A percentile compares a stretch with the other conserved stretches of the same genome.
These are phyloP conservation scores for Entomobrya multifasciata DNA, from an alignment of 2,888 invertebrate genomes.

Conservation along the genomic window DNA sequence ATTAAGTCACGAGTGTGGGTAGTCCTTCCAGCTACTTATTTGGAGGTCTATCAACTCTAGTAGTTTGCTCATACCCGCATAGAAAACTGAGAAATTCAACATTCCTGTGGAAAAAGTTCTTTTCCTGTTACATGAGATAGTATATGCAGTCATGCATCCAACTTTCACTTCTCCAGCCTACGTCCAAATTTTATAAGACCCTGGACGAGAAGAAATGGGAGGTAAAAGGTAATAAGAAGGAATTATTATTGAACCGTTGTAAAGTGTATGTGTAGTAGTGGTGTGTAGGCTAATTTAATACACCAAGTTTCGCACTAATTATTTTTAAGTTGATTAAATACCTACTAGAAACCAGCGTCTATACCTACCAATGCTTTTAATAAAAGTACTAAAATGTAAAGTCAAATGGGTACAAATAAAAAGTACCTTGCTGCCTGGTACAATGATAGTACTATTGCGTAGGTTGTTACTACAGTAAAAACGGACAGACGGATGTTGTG, in stretches of 20 bases:
- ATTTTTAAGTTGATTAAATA: slow-evolving; percentile 71
- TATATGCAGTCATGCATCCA: slow-evolving; percentile 27
- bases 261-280: neutral
- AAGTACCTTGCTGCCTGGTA: too few relatives aligned
- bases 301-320: slow-evolving; percentile 66
- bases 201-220: neutral
- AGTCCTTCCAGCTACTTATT: slow-evolving; percentile 37
- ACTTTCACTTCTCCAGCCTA: slow-evolving; percentile 32
- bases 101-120: slow-evolving; percentile 40
- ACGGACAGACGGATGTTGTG: neutral
- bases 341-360: neutral
- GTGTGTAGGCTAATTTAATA: slow-evolving; percentile 64
- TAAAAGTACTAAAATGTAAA: neutral
- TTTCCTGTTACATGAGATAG: slow-evolving; percentile 10
- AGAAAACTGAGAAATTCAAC: neutral
- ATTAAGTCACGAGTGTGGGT: neutral
- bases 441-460: neutral
- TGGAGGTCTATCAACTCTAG: neutral
- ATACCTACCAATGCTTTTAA: neutral
- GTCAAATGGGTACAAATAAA: too few relatives aligned
- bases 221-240: neutral
- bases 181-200: slow-evolving; percentile 21
- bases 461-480: neutral
- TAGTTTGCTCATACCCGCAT: slow-evolving; percentile 5
- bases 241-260: slow-evolving; percentile 4